Base-by-base conservation (phyloP, 2,888 invertebrate species). In the Phaonia tiefii region DNA sequence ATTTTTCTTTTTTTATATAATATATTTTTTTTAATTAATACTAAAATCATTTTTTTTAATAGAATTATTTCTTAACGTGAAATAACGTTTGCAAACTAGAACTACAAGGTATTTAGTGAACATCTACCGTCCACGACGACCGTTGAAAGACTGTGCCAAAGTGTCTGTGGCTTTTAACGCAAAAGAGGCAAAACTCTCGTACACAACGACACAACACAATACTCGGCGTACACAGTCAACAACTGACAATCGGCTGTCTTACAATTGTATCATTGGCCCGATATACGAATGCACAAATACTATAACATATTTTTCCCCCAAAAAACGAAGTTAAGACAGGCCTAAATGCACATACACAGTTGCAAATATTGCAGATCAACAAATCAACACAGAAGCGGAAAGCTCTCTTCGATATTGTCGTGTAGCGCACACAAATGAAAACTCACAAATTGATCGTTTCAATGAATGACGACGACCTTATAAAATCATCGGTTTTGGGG, bases 71-170 rank as follows among this genome's bases (percentile, higher is more conserved):
- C n/a, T n/a, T n/a, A n/a, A n/a, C n/a, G n/a, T n/a, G n/a, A n/a
- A n/a, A n/a, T n/a, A n/a, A n/a, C n/a, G n/a, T n/a, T n/a, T n/a
- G n/a, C n/a, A n/a, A n/a, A n/a, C n/a, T n/a, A n/a, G n/a, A n/a
- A n/a, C n/a, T n/a, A n/a, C n/a, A 31, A 31, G 8, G 58, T 58
- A 31, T 60, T 60, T 37, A 39, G 31, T 60, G 54, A 25, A 54
- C 54, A 22, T 75, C 66, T 70, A 73, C 76, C 76, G 82, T 71
- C 84, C 83, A 75, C 72, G 80, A 69, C 84, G 84, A 79, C 71
- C 85, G 72, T 72, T 81, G 66, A 72, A 73, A 63, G 84, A 84
- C 85, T 85, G 85, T 83, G 84, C 80, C 83, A 84, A 76, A 78
- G 76, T 84, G 81, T 83, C 78, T 84, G 54, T 70, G 63, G 80